Evolutionary conservation across 2,797 vertebrate species (phyloP).

Genomic region (Chloroceryle amazona): DNA sequence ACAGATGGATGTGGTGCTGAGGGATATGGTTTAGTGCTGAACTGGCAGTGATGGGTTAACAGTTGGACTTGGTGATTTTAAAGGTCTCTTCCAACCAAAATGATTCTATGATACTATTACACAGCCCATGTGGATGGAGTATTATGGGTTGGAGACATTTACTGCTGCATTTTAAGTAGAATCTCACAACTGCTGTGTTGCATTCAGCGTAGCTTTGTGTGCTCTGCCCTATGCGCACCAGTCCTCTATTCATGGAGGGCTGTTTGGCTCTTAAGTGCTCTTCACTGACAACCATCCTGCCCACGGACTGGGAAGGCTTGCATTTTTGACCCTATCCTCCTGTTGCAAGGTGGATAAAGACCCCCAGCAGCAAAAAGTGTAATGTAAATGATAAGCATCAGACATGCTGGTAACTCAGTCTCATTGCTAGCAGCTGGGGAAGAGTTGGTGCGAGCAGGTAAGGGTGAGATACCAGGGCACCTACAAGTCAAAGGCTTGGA

Average conservation of each 20-base stretch:
- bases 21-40: not conserved
- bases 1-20: not conserved
- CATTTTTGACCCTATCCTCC: not conserved
- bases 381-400: not conserved
- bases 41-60: not conserved
- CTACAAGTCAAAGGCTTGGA: not conserved
- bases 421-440: not conserved
- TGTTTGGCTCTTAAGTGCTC: not conserved
- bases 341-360: not conserved
- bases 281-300: not conserved
- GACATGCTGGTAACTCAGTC: not conserved
- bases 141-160: constrained; percentile 76
- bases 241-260: not conserved
- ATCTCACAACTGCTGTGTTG: not conserved
- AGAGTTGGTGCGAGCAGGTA: not conserved
- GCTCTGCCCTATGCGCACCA: not conserved
- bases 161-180: constrained; percentile 53
- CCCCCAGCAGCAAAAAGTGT: not conserved
- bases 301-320: not conserved
- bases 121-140: constrained; percentile 77
- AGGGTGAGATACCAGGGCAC: not conserved
- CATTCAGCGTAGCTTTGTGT: not conserved
- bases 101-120: constrained; percentile 24
- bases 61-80: not conserved
- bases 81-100: not conserved